A percentile compares a stretch with the other conserved stretches of the same genome.
phyloP scores from a whole-genome alignment of 64 coral and sea anemone genomes.

The Pocillopora verrucosa region DNA sequence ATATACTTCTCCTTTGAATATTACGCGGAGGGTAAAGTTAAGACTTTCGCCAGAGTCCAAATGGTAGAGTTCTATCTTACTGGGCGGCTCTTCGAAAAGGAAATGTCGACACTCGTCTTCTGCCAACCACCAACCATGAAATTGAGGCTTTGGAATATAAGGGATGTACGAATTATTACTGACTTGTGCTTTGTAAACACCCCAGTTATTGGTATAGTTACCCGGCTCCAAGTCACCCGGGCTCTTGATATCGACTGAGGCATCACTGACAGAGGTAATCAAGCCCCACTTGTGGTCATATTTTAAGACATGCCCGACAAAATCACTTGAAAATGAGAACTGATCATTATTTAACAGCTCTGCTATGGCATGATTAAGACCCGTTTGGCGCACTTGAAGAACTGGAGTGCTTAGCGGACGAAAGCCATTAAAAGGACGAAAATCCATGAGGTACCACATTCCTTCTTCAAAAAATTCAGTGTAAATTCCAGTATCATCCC shows the following conservation, averaged over 20 bases:
- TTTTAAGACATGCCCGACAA: constrained; percentile 34
- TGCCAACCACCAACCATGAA: constrained; percentile 82
- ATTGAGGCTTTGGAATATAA: constrained; percentile 8
- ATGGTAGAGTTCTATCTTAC: constrained; percentile 59
- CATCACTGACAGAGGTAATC: constrained; percentile 36
- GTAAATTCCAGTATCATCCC: neutral
- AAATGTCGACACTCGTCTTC: constrained; percentile 73
- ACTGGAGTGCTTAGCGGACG: constrained; percentile 10
- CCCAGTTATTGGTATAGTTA: constrained; percentile 46
- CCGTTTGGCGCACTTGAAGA: constrained; percentile 13
- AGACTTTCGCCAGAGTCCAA: constrained; percentile 79
- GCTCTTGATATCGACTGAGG: constrained; percentile 2
- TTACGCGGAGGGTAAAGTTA: constrained; percentile 43
- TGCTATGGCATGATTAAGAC: constrained; percentile 2
- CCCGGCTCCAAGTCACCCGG: constrained; percentile 19
- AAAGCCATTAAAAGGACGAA: constrained; percentile 57
- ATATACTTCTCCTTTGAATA: constrained; percentile 12
- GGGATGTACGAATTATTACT: constrained; percentile 15
- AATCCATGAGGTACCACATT: constrained; percentile 67
- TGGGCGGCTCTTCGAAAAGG: constrained; percentile 47
- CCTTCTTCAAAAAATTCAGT: constrained; percentile 24
- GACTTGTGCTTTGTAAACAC: constrained; percentile 22
- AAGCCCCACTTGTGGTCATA: neutral
- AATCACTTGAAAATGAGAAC: constrained; percentile 29
- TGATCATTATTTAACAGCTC: constrained; percentile 17